phyloP scores from a whole-genome alignment of 2,797 vertebrate genomes.

The Pyrocephalus nanus region DNA sequence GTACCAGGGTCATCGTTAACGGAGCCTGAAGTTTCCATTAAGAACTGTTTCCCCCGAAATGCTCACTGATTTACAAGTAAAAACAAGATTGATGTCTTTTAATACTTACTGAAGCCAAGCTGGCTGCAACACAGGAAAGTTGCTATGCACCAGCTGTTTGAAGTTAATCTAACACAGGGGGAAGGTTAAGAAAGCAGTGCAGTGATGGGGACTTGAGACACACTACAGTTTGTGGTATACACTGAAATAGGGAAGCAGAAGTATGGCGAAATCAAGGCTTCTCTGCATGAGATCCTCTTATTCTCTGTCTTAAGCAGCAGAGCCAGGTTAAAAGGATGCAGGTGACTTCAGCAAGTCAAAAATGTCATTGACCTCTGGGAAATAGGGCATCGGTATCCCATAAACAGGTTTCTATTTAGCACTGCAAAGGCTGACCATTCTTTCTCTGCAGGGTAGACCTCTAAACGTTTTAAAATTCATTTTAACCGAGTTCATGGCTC shows the following conservation, averaged over 20 bases:
- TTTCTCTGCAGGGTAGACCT: not conserved
- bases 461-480: not conserved
- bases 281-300: not conserved
- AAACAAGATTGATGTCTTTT: constrained; percentile 8
- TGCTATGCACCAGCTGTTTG: not conserved
- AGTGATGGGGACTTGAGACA: not conserved
- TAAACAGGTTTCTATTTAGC: not conserved
- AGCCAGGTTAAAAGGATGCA: not conserved
- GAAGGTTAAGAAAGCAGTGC: not conserved
- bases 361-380: not conserved
- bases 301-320: not conserved
- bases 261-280: not conserved
- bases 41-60: not conserved
- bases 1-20: not conserved
- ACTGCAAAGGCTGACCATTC: not conserved
- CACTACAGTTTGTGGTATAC: not conserved
- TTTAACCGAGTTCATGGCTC: not conserved
- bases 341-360: not conserved
- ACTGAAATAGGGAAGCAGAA: not conserved
- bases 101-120: not conserved
- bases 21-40: constrained; percentile 6
- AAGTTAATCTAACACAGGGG: not conserved
- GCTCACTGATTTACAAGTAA: not conserved
- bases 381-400: not conserved
- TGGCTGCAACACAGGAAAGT: not conserved